Evolutionary conservation across 2,113 vertebrate species (phyloP).

Genomic region (Gadus macrocephalus): DNA sequence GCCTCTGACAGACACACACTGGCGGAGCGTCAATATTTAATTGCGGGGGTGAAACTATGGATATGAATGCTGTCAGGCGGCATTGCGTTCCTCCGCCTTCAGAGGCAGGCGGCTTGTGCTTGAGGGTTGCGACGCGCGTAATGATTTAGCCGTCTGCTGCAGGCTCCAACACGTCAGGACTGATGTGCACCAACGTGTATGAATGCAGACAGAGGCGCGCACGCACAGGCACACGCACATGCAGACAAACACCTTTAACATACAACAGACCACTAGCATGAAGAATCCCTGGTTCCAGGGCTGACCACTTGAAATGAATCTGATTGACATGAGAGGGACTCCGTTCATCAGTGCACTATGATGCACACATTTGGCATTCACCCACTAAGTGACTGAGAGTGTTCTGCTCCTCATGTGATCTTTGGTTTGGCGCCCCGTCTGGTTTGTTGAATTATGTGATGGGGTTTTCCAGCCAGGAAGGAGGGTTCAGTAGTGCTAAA

Average conservation of each 20-base stretch:
- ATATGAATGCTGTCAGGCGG: too few species aligned
- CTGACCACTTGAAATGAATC: conserved; percentile 67
- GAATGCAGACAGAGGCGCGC: neutral
- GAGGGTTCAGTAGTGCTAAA: too few species aligned
- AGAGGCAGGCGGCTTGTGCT: too few species aligned
- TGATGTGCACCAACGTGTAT: neutral
- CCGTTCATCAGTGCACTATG: conserved; percentile 57
- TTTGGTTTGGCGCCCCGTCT: too few species aligned
- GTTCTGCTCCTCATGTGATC: too few species aligned
- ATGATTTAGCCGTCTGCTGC: neutral
- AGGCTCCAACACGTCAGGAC: neutral
- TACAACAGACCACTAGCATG: conserved; percentile 23
- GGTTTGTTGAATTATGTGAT: too few species aligned
- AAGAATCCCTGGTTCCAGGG: conserved; percentile 62
- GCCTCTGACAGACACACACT: too few species aligned
- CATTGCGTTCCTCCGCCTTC: too few species aligned
- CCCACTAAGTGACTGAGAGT: neutral
- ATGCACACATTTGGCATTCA: conserved; percentile 10
- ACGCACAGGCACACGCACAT: neutral
- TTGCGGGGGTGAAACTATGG: too few species aligned
- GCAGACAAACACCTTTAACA: neutral
- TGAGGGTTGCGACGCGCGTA: too few species aligned
- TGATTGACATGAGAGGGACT: conserved; percentile 68
- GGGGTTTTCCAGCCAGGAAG: too few species aligned
- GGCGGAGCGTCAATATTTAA: too few species aligned